Evolutionary conservation across 64 coral and sea anemone species (phyloP).

Genomic region (Montipora cactus): DNA sequence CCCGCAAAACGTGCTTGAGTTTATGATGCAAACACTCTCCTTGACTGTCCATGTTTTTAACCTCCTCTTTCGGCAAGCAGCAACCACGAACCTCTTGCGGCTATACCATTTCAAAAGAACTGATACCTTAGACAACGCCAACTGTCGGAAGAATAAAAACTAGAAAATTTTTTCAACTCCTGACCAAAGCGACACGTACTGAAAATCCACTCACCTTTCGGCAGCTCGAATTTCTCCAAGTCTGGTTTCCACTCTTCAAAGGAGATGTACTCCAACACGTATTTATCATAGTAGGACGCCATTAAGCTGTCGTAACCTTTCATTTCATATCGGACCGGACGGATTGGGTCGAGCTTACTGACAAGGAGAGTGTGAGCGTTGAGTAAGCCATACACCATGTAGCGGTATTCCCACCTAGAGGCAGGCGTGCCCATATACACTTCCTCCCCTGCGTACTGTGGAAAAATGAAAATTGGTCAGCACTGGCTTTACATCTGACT

Average conservation of each 20-base stretch:
- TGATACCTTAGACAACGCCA: too few relatives aligned
- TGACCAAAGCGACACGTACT: too few relatives aligned
- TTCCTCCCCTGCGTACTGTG: constrained; percentile 76
- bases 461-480: not conserved
- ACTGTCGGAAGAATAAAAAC: too few relatives aligned
- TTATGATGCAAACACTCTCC: too few relatives aligned
- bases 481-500: too few relatives aligned
- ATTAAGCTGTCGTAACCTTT: constrained; percentile 93
- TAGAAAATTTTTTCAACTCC: too few relatives aligned
- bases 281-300: constrained; percentile 95
- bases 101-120: too few relatives aligned
- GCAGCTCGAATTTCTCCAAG: constrained; percentile 80
- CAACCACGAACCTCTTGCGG: too few relatives aligned
- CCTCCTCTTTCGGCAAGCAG: too few relatives aligned
- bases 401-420: constrained; percentile 92
- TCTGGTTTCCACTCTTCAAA: constrained; percentile 94
- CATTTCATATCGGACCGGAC: constrained; percentile 97
- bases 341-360: constrained; percentile 78
- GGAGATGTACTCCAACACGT: constrained; percentile 86
- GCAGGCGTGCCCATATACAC: constrained; percentile 90
- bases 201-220: constrained; percentile 64
- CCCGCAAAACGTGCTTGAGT: too few relatives aligned
- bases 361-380: constrained; percentile 92
- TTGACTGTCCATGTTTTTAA: too few relatives aligned
- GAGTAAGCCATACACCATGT: constrained; percentile 78